These are phyloP conservation scores for Aleiodes testaceus DNA, from an alignment of 2,888 invertebrate species.

Conservation along the genomic window DNA sequence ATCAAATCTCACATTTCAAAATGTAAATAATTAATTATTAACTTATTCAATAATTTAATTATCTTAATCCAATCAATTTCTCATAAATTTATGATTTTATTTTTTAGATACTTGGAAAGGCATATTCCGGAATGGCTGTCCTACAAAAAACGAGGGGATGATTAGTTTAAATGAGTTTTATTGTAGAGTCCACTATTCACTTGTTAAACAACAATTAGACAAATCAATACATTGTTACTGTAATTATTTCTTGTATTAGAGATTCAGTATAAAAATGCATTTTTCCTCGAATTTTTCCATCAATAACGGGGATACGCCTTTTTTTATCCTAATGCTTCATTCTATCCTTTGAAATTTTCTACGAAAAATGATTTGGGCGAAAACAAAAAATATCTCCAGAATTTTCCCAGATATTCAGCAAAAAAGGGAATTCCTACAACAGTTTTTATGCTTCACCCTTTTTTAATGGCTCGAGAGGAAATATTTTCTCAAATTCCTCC, in stretches of 20 bases:
- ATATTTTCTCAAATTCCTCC: constrained; percentile 31
- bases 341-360: no score
- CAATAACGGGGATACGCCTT: no score
- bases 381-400: no score
- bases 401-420: background rate
- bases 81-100: background rate
- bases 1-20: background rate
- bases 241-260: background rate
- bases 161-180: background rate
- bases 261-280: background rate
- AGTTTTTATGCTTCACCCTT: no score
- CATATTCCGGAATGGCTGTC: constrained; percentile 19
- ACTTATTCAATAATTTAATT: no score
- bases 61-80: no score
- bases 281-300: no score
- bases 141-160: constrained; percentile 6
- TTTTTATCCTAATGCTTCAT: no score
- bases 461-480: background rate
- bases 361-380: no score
- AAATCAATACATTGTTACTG: background rate
- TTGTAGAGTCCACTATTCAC: no score
- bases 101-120: constrained; percentile 2
- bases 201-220: no score
- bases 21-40: background rate
- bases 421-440: no score